A percentile compares a stretch with the other conserved stretches of the same genome.
Evolutionary conservation across 2,888 invertebrate genomes (phyloP).

Genomic region (Loripinus fragilis): DNA sequence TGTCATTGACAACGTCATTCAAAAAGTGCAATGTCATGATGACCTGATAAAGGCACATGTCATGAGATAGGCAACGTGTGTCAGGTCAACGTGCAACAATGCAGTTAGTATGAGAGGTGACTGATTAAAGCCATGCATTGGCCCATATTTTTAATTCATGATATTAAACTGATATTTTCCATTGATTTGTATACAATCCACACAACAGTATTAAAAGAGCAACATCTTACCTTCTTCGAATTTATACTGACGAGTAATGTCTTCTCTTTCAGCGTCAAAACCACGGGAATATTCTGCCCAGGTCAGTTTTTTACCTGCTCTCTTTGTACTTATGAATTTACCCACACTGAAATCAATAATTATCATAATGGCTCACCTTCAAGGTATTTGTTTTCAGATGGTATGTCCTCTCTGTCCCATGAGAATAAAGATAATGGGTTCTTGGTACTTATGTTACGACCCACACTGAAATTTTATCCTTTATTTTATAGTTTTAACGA

Average conservation of each 20-base stretch:
- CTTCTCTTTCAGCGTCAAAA: slow-evolving; percentile 25
- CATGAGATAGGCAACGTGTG: too few species aligned
- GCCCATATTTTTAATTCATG: too few species aligned
- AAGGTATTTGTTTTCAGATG: slow-evolving; percentile 20
- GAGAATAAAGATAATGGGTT: background rate
- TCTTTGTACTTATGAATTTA: slow-evolving; percentile 30
- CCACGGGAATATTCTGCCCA: background rate
- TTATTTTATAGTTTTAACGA: too few species aligned
- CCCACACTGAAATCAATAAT: slow-evolving; percentile 37
- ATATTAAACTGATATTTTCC: too few species aligned
- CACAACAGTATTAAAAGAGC: too few species aligned
- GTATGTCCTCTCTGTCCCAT: slow-evolving; percentile 25
- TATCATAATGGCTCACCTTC: slow-evolving; percentile 14
- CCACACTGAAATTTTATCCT: slow-evolving; percentile 7
- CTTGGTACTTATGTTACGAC: background rate
- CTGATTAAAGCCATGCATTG: too few species aligned
- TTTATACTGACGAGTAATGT: slow-evolving; percentile 28
- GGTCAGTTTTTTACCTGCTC: background rate
- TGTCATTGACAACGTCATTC: too few species aligned
- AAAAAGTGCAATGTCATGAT: too few species aligned
- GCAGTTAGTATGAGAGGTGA: too few species aligned
- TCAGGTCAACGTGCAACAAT: too few species aligned
- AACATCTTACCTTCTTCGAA: slow-evolving; percentile 25
- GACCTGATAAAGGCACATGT: too few species aligned
- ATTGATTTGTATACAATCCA: too few species aligned